Base-by-base conservation (phyloP, 2,888 invertebrate species). In the Diarsia brunnea region DNA sequence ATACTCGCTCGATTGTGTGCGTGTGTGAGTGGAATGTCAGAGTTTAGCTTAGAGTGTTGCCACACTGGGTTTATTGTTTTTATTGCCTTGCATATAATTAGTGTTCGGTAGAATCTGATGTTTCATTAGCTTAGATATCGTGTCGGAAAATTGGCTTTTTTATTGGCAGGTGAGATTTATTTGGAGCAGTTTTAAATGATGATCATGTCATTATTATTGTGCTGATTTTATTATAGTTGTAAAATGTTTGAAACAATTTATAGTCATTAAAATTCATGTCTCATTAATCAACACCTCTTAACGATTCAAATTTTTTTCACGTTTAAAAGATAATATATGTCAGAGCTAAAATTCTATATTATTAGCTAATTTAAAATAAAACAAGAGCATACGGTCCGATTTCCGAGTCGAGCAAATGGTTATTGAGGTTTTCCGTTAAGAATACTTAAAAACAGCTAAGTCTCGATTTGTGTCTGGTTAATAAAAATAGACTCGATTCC, bases 11-110 rank as follows among this genome's bases (percentile, higher is more conserved):
- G 82, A 84, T 84, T 82, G 85, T 90, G 89, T 81, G 91, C 84
- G 79, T 94, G 95, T 95, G 95, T 94, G 93, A 82, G 93, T 90
- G 91, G 92, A 94, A 95, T 95, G 95, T 95, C 95, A 95, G 93
- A 95, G 95, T 95, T 95, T 94, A 95, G 78, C 75, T 84, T 84
- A 88, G 85, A 74, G 74, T 83, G 85, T 80, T 81, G 80, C 77
- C 69, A 88, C 85, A 88, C 87, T 77, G 74, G 64, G 81, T 84
- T 82, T 85, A 86, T 88, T 86, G 79, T 88, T 82, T 84, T 86
- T 86, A 85, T 81, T 83, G 70, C 74, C 27, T 79, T 77, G 75
- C 66, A 86, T 79, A 81, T 85, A 88, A 85, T 87, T 84, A 84
- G 77, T 69, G 21, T 69, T 67, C 19, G 47, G 53, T 68, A 43